A percentile compares a stretch with the other conserved stretches of the same genome.
Conservation (phyloP, 2,797 vertebrate genomes). For the Hydrophis major region DNA sequence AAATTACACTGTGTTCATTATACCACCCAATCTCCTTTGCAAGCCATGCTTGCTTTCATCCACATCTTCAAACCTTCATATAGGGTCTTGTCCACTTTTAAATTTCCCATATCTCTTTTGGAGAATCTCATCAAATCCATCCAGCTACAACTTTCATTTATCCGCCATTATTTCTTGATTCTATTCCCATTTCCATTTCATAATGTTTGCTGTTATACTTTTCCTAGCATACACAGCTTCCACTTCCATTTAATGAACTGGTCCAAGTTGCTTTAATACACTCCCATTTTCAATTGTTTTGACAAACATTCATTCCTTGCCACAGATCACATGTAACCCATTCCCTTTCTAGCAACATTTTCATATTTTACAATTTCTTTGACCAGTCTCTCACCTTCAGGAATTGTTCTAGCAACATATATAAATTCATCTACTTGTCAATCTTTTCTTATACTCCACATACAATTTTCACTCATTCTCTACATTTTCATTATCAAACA, state of each 20-base stretch:
- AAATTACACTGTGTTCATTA: neutral
- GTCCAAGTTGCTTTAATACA: neutral
- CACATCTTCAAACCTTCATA: neutral
- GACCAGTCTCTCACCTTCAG: neutral
- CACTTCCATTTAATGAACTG: neutral
- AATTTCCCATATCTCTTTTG: neutral
- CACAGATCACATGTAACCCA: neutral
- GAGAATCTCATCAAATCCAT: neutral
- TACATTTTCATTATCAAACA: neutral
- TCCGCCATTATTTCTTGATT: neutral
- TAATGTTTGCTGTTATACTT: neutral
- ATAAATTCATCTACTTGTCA: neutral
- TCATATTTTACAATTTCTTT: neutral
- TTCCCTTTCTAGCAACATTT: neutral
- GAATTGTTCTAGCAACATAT: neutral
- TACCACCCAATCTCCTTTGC: neutral
- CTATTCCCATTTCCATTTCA: neutral
- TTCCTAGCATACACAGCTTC: neutral
- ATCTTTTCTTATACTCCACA: neutral
- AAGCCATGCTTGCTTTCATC: neutral
- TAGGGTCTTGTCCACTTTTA: neutral
- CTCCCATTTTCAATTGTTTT: neutral
- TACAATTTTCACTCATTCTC: neutral
- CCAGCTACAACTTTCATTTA: neutral
- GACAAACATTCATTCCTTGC: neutral